A percentile compares a stretch with the other conserved stretches of the same genome.
phyloP scores from a whole-genome alignment of 2,888 invertebrate species.

The Shargacucullia verbasci region DNA sequence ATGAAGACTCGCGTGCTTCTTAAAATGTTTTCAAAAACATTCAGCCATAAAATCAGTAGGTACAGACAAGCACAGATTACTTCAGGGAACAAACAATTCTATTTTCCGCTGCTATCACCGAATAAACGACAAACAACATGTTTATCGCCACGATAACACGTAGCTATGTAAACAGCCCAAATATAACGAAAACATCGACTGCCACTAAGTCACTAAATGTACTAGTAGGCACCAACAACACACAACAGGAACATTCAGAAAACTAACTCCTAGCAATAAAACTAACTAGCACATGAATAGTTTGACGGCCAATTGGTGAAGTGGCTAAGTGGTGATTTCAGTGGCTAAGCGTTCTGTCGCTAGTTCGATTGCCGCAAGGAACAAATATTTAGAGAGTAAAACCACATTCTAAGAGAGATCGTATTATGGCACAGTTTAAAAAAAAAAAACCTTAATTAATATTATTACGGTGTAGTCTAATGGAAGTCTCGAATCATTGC shows the following conservation, averaged over 20 bases:
- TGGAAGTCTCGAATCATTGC: too few relatives aligned
- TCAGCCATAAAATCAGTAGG: background rate
- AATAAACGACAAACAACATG: slow-evolving; percentile 46
- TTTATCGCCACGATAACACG: slow-evolving; percentile 52
- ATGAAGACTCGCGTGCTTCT: slow-evolving; percentile 9
- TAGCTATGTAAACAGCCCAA: slow-evolving; percentile 40
- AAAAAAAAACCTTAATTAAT: too few relatives aligned
- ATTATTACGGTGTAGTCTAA: too few relatives aligned
- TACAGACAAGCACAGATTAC: slow-evolving; percentile 9
- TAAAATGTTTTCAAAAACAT: slow-evolving; percentile 1
- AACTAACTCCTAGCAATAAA: background rate
- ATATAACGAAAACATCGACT: slow-evolving; percentile 49
- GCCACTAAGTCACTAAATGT: slow-evolving; percentile 32
- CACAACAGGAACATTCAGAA: slow-evolving; percentile 1
- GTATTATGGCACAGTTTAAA: too few relatives aligned
- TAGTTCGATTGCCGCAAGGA: too few relatives aligned
- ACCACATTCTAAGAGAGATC: too few relatives aligned
- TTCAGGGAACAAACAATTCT: slow-evolving; percentile 39
- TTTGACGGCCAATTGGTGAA: too few relatives aligned
- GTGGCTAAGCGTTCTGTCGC: too few relatives aligned
- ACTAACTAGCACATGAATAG: too few relatives aligned
- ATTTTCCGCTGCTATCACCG: slow-evolving; percentile 28
- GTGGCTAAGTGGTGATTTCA: too few relatives aligned
- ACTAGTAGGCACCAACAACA: slow-evolving; percentile 4
- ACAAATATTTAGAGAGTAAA: too few relatives aligned